Evolutionary conservation across 1,140 invertebrate species (phyloP).

Genomic region (Cherax destructor): DNA sequence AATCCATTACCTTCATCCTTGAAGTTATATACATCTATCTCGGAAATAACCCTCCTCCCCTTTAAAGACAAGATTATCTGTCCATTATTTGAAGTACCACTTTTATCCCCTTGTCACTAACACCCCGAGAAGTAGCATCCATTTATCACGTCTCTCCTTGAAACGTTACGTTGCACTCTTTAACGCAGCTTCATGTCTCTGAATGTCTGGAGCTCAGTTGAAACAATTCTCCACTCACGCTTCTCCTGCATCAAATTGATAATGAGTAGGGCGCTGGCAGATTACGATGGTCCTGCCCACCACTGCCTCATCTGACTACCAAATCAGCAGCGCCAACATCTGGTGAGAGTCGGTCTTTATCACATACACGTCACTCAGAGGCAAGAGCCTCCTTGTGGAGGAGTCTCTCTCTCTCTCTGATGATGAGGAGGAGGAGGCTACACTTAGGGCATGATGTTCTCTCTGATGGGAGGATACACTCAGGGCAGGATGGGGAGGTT

Average conservation of each 20-base stretch:
- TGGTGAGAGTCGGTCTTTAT: conserved; percentile 22
- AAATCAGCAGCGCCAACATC: conserved; percentile 41
- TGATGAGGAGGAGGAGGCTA: no score
- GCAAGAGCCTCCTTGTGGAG: no score
- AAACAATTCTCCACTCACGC: conserved; percentile 35
- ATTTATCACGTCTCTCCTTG: neutral
- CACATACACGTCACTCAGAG: conserved; percentile 21
- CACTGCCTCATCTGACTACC: conserved; percentile 61
- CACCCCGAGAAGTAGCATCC: no score
- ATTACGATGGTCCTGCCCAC: conserved; percentile 39
- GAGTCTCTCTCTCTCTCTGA: neutral
- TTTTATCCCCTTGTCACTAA: no score
- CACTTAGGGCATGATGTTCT: no score
- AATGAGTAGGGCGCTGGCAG: conserved; percentile 44
- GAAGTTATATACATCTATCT: no score
- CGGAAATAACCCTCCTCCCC: no score
- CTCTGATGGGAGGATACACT: no score
- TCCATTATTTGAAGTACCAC: no score
- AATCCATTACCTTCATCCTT: no score
- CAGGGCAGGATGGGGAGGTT: no score
- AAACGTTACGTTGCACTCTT: neutral
- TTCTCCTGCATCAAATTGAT: conserved; percentile 51
- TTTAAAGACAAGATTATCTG: no score
- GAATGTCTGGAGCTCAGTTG: neutral
- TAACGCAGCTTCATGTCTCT: neutral